Percentiles rank a stretch among this genome's conserved stretches.
Conservation (phyloP, 2,888 invertebrate genomes). For the Entomobrya proxima region DNA sequence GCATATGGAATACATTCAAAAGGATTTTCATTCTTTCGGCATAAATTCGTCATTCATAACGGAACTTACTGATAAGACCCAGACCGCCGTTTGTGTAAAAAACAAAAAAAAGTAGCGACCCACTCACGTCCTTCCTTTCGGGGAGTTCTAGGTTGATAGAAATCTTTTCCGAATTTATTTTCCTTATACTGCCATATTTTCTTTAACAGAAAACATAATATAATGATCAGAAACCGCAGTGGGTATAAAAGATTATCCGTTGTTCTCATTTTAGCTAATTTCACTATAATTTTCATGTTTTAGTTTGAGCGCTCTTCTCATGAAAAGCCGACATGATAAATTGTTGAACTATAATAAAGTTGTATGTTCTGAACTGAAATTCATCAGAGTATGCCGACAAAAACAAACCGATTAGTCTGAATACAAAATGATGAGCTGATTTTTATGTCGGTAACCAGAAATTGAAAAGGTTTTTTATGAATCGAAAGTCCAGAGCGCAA, state of each 20-base stretch:
- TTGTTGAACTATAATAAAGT: background rate
- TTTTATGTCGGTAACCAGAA: too few species aligned
- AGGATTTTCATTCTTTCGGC: constrained; percentile 30
- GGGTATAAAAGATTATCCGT: background rate
- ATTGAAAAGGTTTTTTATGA: too few species aligned
- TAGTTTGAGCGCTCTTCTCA: background rate
- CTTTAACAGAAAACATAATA: background rate
- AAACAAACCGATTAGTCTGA: constrained; percentile 4
- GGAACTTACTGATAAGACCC: constrained; percentile 29
- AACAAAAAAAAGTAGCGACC: background rate
- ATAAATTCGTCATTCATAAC: constrained; percentile 45
- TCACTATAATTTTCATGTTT: background rate
- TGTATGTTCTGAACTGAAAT: background rate
- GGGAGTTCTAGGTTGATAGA: background rate
- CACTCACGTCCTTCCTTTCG: background rate
- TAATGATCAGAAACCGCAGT: constrained; percentile 1
- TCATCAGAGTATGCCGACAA: background rate
- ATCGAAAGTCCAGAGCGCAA: background rate
- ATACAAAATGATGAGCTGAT: too few species aligned
- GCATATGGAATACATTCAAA: background rate
- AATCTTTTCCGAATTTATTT: background rate
- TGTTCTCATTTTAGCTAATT: background rate
- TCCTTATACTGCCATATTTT: background rate
- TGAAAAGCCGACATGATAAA: background rate
- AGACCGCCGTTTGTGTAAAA: background rate